phyloP scores from a whole-genome alignment of 2,797 vertebrate species.

The Mus minutoides region DNA sequence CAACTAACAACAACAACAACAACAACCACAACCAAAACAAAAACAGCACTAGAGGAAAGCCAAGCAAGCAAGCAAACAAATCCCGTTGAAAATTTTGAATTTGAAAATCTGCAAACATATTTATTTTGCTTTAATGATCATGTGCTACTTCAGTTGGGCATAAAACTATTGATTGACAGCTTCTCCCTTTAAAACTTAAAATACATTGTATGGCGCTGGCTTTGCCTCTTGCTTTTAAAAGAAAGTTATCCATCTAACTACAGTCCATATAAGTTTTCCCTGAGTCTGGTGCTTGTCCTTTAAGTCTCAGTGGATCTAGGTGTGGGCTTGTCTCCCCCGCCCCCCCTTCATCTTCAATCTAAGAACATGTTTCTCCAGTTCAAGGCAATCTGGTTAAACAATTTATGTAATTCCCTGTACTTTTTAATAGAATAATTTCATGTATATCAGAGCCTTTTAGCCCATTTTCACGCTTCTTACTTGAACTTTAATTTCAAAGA shows the following conservation, averaged over 20 bases:
- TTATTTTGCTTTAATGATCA: not conserved
- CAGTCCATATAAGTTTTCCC: constrained; percentile 25
- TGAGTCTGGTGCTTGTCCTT: not conserved
- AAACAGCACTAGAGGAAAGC: not conserved
- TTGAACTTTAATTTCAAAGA: constrained; percentile 8
- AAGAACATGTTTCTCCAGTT: not conserved
- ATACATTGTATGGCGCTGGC: not conserved
- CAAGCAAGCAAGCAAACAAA: not conserved
- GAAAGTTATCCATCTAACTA: not conserved
- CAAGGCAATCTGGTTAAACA: not conserved
- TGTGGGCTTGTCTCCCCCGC: not conserved
- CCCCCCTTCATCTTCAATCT: not conserved
- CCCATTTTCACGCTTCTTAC: not conserved
- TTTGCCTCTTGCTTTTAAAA: constrained; percentile 32
- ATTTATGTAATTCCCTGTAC: constrained; percentile 2
- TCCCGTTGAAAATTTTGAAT: not conserved
- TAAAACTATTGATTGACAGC: constrained; percentile 26
- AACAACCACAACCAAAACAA: not conserved
- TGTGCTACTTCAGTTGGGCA: constrained; percentile 40
- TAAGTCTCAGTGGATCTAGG: not conserved
- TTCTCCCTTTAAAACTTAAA: constrained; percentile 35
- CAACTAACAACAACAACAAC: not conserved
- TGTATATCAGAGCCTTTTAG: not conserved
- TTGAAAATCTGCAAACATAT: constrained; percentile 5
- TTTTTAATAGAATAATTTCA: not conserved